Evolutionary conservation across 1,140 invertebrate species (phyloP), one percentile per base, ranked within the genome.

Genomic region (Luehdorfia chinensis): DNA sequence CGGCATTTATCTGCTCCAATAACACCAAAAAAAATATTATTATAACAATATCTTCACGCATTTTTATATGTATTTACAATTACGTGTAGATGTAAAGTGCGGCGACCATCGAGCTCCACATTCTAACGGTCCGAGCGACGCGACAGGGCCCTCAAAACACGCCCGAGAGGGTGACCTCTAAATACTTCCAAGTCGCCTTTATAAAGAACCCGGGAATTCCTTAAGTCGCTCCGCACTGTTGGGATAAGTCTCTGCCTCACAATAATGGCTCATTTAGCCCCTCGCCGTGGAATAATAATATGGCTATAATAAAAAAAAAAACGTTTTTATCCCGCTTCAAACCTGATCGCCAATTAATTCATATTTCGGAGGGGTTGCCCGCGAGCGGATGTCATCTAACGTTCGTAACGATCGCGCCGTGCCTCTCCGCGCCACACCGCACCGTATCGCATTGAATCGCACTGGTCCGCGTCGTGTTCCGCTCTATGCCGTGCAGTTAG

Each of bases 331-430:
- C 25, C 48, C 41, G 52, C 37, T 45, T 47, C 43, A 64, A 68
- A 68, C 65, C 58, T 59, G 65, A 68, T 65, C 55, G 49, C 47
- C 47, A 61, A 65, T 59, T 64, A 68, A 57, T 65, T 62, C 58
- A 51, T 50, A 51, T 50, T 50, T 53, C 32, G 30, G 47, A 58
- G 51, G 60, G 66, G 58, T 47, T 27, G 32, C 30, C 50, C 48
- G 47, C 43, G 44, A 58, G 45, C 50, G 57, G 12, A 54, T 61
- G 52, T 51, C 39, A 55, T 62, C 61, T 68, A 68, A 65, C 51
- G 58, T 57, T 55, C 44, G 4, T 27, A 28, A 27, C 13, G 23
- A 21, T 21, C 5, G 16, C 2, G n/a, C 13, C 30, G 11, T 8
- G 7, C 7, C 30, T 4, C 30, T 12, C 13, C 30, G 2, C 11